phyloP scores from a whole-genome alignment of 1,140 invertebrate species.

The Calliphora vicina region DNA sequence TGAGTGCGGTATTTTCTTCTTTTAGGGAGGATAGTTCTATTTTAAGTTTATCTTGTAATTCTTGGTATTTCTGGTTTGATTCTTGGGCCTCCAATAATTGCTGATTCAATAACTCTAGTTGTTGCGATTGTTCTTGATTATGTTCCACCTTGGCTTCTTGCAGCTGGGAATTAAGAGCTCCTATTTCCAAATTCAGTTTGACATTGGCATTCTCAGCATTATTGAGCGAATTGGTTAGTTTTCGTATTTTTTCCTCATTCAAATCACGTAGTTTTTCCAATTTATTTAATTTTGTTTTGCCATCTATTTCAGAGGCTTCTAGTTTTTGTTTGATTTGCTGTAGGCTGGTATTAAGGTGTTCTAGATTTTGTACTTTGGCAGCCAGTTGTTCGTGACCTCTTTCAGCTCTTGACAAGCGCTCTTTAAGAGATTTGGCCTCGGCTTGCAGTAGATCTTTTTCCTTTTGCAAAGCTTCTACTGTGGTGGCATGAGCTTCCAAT shows the following conservation, averaged over 20 bases:
- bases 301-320: conserved; percentile 37
- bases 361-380: conserved; percentile 29
- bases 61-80: background rate
- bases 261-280: conserved; percentile 36
- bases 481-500: background rate
- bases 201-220: conserved; percentile 39
- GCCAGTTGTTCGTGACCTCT: conserved; percentile 35
- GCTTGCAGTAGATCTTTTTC: conserved; percentile 40
- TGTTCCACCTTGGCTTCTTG: conserved; percentile 17
- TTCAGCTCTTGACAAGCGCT: conserved; percentile 34
- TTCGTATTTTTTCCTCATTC: conserved; percentile 40
- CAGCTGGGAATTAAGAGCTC: conserved; percentile 44
- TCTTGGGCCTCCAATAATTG: conserved; percentile 2
- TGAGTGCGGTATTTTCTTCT: conserved; percentile 37
- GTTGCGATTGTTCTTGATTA: conserved; percentile 15
- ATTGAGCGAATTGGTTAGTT: conserved; percentile 34
- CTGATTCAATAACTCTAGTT: background rate
- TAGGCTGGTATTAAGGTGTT: conserved; percentile 17
- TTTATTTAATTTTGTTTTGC: conserved; percentile 36
- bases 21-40: conserved; percentile 15
- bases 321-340: conserved; percentile 35
- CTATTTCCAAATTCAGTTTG: conserved; percentile 45
- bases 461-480: conserved; percentile 36
- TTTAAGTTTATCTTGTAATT: conserved; percentile 36
- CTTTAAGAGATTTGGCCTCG: conserved; percentile 36